Evolutionary conservation across 2,888 invertebrate species (phyloP).

Genomic region (Acanthosoma haemorrhoidale): DNA sequence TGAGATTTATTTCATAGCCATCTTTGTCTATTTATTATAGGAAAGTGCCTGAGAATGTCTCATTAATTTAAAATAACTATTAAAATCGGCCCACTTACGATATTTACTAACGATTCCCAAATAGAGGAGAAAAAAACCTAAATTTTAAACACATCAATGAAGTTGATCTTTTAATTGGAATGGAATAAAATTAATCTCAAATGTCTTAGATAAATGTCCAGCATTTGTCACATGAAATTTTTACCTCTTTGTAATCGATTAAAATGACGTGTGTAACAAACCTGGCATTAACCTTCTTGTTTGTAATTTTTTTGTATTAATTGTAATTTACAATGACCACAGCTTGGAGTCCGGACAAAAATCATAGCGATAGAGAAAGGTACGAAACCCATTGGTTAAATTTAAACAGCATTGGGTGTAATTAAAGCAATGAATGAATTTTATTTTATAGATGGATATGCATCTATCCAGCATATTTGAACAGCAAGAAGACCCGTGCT

Average conservation of each 20-base stretch:
- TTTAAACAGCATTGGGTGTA: background rate
- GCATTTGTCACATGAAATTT: background rate
- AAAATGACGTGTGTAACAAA: background rate
- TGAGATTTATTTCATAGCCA: too few relatives aligned
- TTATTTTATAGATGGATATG: constrained; percentile 76
- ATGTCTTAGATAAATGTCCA: too few relatives aligned
- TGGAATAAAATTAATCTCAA: too few relatives aligned
- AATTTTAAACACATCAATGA: too few relatives aligned
- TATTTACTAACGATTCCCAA: too few relatives aligned
- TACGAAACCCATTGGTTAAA: constrained; percentile 43
- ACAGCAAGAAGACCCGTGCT: constrained; percentile 83
- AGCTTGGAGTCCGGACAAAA: constrained; percentile 57
- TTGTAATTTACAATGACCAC: constrained; percentile 21
- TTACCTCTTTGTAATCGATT: background rate
- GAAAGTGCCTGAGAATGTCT: too few relatives aligned
- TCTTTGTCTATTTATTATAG: too few relatives aligned
- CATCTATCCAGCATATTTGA: constrained; percentile 81
- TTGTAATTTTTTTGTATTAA: background rate
- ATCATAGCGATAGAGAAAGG: constrained; percentile 74
- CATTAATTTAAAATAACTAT: too few relatives aligned
- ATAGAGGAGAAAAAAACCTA: too few relatives aligned
- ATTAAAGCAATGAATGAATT: background rate
- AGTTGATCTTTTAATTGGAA: too few relatives aligned
- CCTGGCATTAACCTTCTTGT: background rate
- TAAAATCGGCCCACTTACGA: too few relatives aligned